These are phyloP conservation scores for Eupristina koningsbergeri DNA, from an alignment of 1,140 invertebrate species.

Conservation along the genomic window DNA sequence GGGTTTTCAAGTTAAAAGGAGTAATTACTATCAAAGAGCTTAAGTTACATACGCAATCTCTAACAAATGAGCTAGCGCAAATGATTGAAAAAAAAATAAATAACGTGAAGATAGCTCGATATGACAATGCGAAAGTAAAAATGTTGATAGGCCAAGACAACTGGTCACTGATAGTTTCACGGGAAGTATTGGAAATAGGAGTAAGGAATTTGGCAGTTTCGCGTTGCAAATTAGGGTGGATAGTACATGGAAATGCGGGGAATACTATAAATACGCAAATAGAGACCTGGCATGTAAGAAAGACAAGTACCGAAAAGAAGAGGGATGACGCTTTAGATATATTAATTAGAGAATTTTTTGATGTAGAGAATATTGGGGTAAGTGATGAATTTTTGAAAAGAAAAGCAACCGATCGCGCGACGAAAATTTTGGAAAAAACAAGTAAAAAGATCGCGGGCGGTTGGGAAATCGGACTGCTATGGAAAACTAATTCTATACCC, in stretches of 20 bases:
- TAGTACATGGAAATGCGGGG: background rate
- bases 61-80: too few species aligned
- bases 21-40: too few species aligned
- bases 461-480: conserved; percentile 53
- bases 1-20: too few species aligned
- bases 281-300: background rate
- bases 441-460: conserved; percentile 16
- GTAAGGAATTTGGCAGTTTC: background rate
- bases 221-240: too few species aligned
- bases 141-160: too few species aligned
- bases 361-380: conserved; percentile 43
- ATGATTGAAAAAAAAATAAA: too few species aligned
- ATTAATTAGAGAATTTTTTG: conserved; percentile 38
- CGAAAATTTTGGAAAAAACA: conserved; percentile 25
- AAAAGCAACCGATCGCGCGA: conserved; percentile 13
- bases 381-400: background rate
- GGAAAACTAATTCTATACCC: background rate
- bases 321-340: background rate
- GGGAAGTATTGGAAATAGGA: too few species aligned
- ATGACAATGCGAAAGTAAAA: too few species aligned
- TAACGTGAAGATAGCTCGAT: too few species aligned
- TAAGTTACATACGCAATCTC: too few species aligned
- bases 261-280: too few species aligned
- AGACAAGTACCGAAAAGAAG: background rate
- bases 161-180: too few species aligned